Evolutionary conservation across 1,140 invertebrate species (phyloP), one percentile per base, ranked within the genome.

Genomic region (Drosophila insularis): DNA sequence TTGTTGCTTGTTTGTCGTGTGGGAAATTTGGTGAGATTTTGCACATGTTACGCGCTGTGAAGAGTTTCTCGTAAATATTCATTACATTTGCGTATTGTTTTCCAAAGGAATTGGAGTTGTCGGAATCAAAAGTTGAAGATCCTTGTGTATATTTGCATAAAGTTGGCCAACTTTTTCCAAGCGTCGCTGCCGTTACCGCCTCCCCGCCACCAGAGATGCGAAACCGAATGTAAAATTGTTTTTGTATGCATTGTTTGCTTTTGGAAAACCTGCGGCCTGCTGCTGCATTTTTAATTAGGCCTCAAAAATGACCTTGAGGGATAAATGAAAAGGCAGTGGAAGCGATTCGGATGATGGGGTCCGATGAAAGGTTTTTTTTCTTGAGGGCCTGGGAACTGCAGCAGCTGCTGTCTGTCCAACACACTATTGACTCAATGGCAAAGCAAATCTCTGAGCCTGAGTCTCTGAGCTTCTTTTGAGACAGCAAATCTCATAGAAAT

Each of bases 271-370:
- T 50, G 43, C 43, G 43, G 43, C 43, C 37, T 53, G 19, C 43
- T 67, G 73, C 69, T 87, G 84, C 76, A 84, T 84, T 79, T 59
- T 66, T 87, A 87, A 87, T 87, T 87, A 82, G 84, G 19, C 63
- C 56, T 60, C 43, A 13, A 37, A 4, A 50, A 23, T 87, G 81
- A 87, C 84, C 84, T 84, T 77, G 69, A 68, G 72, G 71, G 72
- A 10, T 35, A 11, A 11, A 37, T 37, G 35, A 13, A 11, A 37
- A 13, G 35, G 35, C 35, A 37, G 13, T 63, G 69, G 61, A 13
- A 32, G 27, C 27, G 35, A 60, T 65, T 40, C 37, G 55, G 59
- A n/a, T n/a, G 27, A 54, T 23, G 8, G 23, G 39, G 32, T 68
- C 32, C 10, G 32, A 46, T 17, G 14, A 19, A 46, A 46, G n/a